Percentiles rank a stretch among this genome's conserved stretches.
These are phyloP conservation scores for Xerus inauris DNA, from an alignment of 2,113 vertebrate species.

Conservation along the genomic window DNA sequence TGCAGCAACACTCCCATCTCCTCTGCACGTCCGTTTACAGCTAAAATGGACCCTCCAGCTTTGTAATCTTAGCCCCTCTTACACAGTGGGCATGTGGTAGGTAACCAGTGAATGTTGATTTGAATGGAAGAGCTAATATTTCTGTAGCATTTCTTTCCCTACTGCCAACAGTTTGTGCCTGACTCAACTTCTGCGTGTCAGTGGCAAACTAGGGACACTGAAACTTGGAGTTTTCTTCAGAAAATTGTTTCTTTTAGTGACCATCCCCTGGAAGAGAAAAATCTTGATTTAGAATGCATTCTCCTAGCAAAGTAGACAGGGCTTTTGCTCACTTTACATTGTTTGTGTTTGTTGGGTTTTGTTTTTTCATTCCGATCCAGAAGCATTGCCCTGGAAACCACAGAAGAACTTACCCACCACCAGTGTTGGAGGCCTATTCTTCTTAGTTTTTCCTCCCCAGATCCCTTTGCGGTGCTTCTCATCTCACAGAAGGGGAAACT, in stretches of 20 bases:
- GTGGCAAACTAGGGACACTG: neutral
- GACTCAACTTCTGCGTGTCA: neutral
- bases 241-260: neutral
- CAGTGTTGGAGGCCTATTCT: neutral
- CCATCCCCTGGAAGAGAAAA: neutral
- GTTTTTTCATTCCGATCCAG: neutral
- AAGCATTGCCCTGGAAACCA: constrained; percentile 12
- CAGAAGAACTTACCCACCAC: accelerated
- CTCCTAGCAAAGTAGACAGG: neutral
- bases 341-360: neutral
- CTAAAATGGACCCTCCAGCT: neutral
- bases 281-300: neutral
- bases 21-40: neutral
- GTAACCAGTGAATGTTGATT: neutral
- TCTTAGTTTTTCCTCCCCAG: neutral
- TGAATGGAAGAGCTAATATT: neutral
- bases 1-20: accelerated
- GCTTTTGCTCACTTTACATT: neutral
- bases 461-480: neutral
- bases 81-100: too few relatives aligned
- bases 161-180: neutral
- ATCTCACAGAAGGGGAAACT: constrained; percentile 27
- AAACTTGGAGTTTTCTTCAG: neutral
- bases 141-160: neutral
- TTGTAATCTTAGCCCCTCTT: neutral